Evolutionary conservation across 2,113 vertebrate genomes (phyloP), one percentile per base, ranked within the genome.

Genomic region (Sinocyclocheilus grahami): DNA sequence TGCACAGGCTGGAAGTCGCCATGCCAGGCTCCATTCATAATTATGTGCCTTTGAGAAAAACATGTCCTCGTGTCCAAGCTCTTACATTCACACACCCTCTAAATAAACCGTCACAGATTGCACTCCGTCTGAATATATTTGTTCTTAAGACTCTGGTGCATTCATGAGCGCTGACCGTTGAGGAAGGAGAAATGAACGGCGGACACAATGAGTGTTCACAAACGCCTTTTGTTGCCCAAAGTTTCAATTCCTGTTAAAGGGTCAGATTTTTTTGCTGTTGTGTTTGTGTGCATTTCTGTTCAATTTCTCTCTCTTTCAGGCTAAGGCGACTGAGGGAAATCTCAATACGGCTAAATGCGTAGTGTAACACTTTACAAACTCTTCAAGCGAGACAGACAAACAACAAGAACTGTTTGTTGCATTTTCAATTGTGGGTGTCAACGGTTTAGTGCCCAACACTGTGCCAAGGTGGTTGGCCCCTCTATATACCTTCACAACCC

Each of bases 21-120:
- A 89, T 92, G 92, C 91, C 92, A 90, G 88, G 86, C 84, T 90
- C 91, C 82, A 92, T 94, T 95, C 92, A 92, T 75, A 91, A 93
- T 89, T 89, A 91, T 89, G 89, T 90, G 88, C 90, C 91, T 90
- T 93, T 85, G 63, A 90, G 88, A 93, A 92, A 92, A 82, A 88
- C 90, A 92, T 92, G 90, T 92, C 92, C 90, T 90, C 86, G 87
- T 91, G 89, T 86, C 87, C 89, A 81, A 91, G 87, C 86, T 51
- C 89, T 87, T 89, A 84, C 84, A 84, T 85, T 81, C 77, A 67
- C 87, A 87, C 88, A 84, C 82, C 88, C 78, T 82, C 82, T 89
- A 90, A 93, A 87, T 80, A 89, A 91, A 90, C 72, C 30, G 87
- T 91, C 90, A 82, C 89, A 88, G 89, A 90, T 88, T 1, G 48